Conservation (phyloP, 2,888 invertebrate genomes). For the Scaptodrosophila latifasciaeformis region DNA sequence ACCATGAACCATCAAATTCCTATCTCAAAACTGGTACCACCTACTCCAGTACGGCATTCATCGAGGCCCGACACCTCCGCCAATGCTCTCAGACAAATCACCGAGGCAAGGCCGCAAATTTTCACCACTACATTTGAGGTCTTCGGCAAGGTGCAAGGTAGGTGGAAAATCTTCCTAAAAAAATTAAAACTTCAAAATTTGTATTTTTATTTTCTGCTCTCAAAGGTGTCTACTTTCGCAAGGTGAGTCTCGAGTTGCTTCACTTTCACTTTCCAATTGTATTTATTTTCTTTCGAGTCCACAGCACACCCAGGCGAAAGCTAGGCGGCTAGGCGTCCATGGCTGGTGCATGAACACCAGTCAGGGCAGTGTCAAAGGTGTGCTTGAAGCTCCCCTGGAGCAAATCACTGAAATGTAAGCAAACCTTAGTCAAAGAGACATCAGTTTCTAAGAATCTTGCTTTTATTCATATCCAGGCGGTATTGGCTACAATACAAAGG, state of each 20-base stretch:
- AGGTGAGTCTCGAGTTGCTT: slow-evolving; percentile 36
- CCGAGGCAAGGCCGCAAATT: slow-evolving; percentile 16
- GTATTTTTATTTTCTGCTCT: background rate
- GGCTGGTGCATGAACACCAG: slow-evolving; percentile 83
- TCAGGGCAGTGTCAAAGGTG: slow-evolving; percentile 79
- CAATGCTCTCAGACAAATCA: too few species aligned
- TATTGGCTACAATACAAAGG: slow-evolving; percentile 45
- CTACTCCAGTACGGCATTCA: too few species aligned
- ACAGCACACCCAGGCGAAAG: slow-evolving; percentile 79
- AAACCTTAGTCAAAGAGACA: background rate
- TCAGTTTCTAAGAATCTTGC: background rate
- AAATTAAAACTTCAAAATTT: accelerated
- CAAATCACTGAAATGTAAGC: slow-evolving; percentile 77
- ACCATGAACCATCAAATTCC: too few species aligned
- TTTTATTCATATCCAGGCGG: slow-evolving; percentile 18
- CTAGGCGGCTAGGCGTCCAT: slow-evolving; percentile 77
- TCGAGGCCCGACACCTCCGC: too few species aligned
- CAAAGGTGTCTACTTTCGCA: slow-evolving; percentile 61
- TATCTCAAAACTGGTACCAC: too few species aligned
- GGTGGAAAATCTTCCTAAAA: background rate
- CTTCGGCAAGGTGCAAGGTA: slow-evolving; percentile 47
- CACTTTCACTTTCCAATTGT: background rate
- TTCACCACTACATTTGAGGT: slow-evolving; percentile 41
- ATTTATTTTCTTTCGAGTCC: background rate
- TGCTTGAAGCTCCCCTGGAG: slow-evolving; percentile 77